Conservation (phyloP, 30 jellyfish, hydroid and myxozoan species). For the Chrysaora quinquecirrha region DNA sequence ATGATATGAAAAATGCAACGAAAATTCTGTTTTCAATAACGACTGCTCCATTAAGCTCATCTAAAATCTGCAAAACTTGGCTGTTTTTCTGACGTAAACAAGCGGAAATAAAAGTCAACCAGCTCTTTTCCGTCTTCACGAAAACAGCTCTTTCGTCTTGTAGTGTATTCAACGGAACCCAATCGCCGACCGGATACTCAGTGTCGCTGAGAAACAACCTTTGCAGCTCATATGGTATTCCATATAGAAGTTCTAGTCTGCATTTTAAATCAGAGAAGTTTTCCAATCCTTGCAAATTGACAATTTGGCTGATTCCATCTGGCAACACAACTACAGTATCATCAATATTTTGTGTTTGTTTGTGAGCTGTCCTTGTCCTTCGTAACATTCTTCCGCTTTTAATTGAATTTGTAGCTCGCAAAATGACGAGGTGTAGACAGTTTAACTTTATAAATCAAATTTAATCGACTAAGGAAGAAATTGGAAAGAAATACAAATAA, state of each 20-base stretch:
- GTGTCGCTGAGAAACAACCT: constrained; percentile 12
- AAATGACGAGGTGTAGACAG: too few species aligned
- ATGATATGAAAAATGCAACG: constrained; percentile 47
- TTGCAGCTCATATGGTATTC: constrained; percentile 57
- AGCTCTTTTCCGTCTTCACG: constrained; percentile 32
- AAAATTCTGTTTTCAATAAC: constrained; percentile 15
- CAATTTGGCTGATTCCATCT: constrained; percentile 42
- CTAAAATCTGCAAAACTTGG: constrained; percentile 19
- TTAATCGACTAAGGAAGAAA: too few species aligned
- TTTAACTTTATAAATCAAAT: too few species aligned
- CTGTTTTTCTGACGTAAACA: constrained; percentile 24
- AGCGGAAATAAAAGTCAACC: constrained; percentile 40
- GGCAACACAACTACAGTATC: constrained; percentile 55
- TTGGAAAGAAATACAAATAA: too few species aligned
- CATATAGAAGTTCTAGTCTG: constrained; percentile 37
- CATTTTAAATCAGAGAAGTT: constrained; percentile 35
- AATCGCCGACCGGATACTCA: constrained; percentile 29
- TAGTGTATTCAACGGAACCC: constrained; percentile 38
- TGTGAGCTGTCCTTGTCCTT: too few species aligned
- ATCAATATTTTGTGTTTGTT: too few species aligned
- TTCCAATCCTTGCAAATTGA: constrained; percentile 1
- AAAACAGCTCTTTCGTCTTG: constrained; percentile 20
- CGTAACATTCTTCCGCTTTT: too few species aligned
- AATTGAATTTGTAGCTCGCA: too few species aligned
- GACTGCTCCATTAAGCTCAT: neutral